Base-by-base conservation (phyloP, 2,797 vertebrate species). In the Mus minutoides region DNA sequence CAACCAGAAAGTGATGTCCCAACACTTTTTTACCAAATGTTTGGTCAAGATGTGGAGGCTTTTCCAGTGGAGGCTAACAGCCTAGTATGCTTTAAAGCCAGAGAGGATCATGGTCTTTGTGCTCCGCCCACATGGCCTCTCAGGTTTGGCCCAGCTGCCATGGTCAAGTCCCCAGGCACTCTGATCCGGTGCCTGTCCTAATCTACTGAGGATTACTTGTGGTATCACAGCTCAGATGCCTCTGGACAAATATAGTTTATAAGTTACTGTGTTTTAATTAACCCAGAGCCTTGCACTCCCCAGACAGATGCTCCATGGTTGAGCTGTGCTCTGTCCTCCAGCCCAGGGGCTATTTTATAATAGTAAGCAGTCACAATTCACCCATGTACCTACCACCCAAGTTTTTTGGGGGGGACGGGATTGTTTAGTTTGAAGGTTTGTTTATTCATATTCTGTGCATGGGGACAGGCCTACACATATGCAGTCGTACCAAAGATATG, bases 121-220 rank as follows among this genome's bases (percentile, higher is more conserved):
- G 67, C 80, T 60, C 62, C 1, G 2, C 86, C 49, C 24, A 12
- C 49, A 29, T 13, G 4, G 62, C 9, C 60, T 34, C 62, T 79
- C 46, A 0, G 3, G 40, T 31, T 22, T 1, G 0, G 24, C 77
- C 64, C 88, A 92, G 85, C 94, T 95, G 92, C 83, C 46, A 0
- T 0, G 3, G 37, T 37, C 46, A 1, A 2, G 40, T 49, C 77
- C 12, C 29, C 5, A 5, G 49, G 2, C 69, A n/a, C 76, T 75
- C 76, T 75, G 54, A 49, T 37, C 58, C 77, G 77, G 69, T 46
- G 95, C 86, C 52, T 49, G 37, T 77, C 52, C 52, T 49, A 46
- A 78, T 43, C 85, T 78, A 24, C 58, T 75, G 21, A 93, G 77
- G 88, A 94, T 95, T 90, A 92, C 60, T 6, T 56, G 19, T 6